Percentiles rank a stretch among this genome's conserved stretches.
phyloP scores from a whole-genome alignment of 2,113 vertebrate species.

The Psittacus erithacus region DNA sequence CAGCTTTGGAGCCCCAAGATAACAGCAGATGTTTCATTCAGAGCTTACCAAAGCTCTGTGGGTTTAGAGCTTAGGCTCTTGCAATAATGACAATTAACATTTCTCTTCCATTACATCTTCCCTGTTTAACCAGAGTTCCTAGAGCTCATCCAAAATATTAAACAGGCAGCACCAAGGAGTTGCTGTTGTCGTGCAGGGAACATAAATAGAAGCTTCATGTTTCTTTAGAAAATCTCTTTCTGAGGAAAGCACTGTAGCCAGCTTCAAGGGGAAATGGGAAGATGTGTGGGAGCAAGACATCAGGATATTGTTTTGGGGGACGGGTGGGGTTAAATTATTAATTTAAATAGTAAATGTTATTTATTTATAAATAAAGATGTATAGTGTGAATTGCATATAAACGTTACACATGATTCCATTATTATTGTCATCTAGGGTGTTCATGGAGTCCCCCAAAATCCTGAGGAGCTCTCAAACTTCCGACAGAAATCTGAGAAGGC shows the following conservation, averaged over 20 bases:
- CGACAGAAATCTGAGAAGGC: conserved; percentile 65
- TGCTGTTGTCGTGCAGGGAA: neutral
- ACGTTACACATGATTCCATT: neutral
- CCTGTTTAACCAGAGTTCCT: neutral
- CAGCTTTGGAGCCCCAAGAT: neutral
- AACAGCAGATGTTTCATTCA: neutral
- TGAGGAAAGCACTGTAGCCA: neutral
- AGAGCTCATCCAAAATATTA: neutral
- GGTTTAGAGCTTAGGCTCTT: neutral
- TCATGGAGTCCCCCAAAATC: conserved; percentile 80
- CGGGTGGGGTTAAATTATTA: neutral
- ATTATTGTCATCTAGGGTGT: conserved; percentile 71
- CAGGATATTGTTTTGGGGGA: neutral
- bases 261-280: neutral
- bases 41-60: neutral
- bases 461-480: conserved; percentile 74
- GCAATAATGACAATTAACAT: neutral
- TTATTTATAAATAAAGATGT: neutral
- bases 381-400: neutral
- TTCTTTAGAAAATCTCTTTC: neutral
- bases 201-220: neutral
- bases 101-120: conserved; percentile 19
- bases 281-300: neutral
- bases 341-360: neutral
- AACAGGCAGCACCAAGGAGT: neutral